Conservation (phyloP, 2,113 vertebrate species). For the Microtus montanus region DNA sequence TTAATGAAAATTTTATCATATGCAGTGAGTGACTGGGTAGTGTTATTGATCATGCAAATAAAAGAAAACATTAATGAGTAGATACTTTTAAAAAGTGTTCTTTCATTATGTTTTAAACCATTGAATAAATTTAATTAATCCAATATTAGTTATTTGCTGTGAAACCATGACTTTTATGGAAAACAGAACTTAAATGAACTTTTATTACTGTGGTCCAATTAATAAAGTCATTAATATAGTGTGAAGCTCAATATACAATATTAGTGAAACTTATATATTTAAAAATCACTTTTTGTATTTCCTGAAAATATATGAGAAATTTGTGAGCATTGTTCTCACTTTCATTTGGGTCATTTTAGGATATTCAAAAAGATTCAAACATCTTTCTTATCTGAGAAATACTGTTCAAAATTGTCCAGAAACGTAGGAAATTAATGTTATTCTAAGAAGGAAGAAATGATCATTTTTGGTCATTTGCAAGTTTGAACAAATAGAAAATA, state of each 20-base stretch:
- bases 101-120: no score
- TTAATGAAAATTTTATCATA: no score
- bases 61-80: no score
- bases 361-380: background rate
- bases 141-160: background rate
- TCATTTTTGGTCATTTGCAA: background rate
- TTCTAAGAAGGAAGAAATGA: slow-evolving; percentile 2
- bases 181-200: background rate
- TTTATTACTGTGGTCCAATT: background rate
- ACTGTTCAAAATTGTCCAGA: background rate
- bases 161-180: background rate
- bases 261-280: background rate
- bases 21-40: no score
- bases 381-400: background rate
- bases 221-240: background rate
- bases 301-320: background rate
- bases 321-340: background rate
- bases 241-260: background rate
- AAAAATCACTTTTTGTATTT: background rate
- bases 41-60: no score
- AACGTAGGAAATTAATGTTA: background rate
- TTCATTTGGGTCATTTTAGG: background rate
- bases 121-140: no score
- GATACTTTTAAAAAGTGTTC: no score
- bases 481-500: background rate